Percentiles rank a stretch among this genome's conserved stretches.
phyloP scores from a whole-genome alignment of 2,888 invertebrate species.

The Acanthacorydalis orientalis region DNA sequence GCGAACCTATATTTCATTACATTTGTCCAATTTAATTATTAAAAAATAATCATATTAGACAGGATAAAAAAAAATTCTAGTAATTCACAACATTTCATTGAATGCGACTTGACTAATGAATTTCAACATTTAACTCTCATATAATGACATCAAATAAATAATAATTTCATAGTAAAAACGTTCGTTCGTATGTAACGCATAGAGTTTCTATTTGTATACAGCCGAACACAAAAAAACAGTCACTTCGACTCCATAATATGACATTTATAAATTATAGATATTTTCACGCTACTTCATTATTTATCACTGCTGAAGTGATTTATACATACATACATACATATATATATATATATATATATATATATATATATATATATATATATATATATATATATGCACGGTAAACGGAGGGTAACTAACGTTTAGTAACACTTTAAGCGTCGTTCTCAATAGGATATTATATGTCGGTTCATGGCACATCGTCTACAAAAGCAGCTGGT shows the following conservation, averaged over 20 bases:
- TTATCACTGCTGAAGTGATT: not conserved
- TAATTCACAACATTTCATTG: no score
- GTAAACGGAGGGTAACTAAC: not conserved
- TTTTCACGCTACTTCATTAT: conserved; percentile 6
- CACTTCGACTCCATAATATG: conserved; percentile 4
- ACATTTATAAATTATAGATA: conserved; percentile 6
- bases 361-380: not conserved
- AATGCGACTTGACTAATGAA: no score
- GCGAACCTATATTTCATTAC: no score
- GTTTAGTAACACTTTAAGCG: not conserved
- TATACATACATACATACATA: no score
- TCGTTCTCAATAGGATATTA: not conserved
- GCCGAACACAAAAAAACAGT: not conserved
- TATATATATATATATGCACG: not conserved
- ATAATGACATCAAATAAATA: no score
- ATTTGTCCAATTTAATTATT: no score
- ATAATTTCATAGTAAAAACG: no score
- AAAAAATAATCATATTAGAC: no score
- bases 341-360: no score
- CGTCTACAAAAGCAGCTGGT: not conserved
- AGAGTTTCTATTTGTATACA: not conserved
- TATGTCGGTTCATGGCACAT: not conserved
- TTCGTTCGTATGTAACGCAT: no score
- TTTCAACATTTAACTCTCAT: no score
- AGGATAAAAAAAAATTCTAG: no score